phyloP scores from a whole-genome alignment of 2,797 vertebrate species.

The Bufotes viridis region DNA sequence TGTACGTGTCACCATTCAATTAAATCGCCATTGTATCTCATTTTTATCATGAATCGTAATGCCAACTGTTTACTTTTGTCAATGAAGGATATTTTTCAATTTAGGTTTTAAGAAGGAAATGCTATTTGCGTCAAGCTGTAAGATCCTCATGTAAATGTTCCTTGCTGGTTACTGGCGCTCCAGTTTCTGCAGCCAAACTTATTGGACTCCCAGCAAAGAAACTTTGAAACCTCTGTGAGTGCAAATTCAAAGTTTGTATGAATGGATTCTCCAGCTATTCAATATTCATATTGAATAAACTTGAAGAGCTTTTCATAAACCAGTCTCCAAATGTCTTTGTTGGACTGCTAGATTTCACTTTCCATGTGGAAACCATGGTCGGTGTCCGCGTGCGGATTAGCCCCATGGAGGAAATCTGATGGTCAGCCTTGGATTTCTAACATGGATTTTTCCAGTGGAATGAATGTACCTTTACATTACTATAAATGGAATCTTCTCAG shows the following conservation, averaged over 20 bases:
- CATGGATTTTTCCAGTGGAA: too few species aligned
- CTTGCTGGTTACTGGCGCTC: background rate
- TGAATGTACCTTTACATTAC: too few species aligned
- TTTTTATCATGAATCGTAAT: background rate
- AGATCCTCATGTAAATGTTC: background rate
- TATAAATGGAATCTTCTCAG: too few species aligned
- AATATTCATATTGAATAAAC: slow-evolving; percentile 52
- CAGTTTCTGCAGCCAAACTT: background rate
- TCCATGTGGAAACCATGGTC: too few species aligned
- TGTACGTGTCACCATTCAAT: background rate
- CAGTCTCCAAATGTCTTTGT: background rate
- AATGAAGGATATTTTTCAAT: slow-evolving; percentile 1
- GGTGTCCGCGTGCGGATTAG: too few species aligned
- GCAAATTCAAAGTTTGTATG: slow-evolving; percentile 31
- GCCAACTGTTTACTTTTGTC: background rate
- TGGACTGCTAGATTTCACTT: background rate
- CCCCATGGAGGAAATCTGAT: too few species aligned
- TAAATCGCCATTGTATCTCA: background rate
- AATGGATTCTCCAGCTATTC: slow-evolving; percentile 15
- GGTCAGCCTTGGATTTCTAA: too few species aligned
- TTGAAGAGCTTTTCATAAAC: slow-evolving; percentile 33
- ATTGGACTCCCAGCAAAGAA: slow-evolving; percentile 1
- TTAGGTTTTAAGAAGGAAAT: background rate
- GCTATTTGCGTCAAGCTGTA: background rate
- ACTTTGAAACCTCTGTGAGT: slow-evolving; percentile 48